A percentile compares a stretch with the other conserved stretches of the same genome.
phyloP scores from a whole-genome alignment of 2,888 invertebrate genomes.

The Sphaeridia pumilis region DNA sequence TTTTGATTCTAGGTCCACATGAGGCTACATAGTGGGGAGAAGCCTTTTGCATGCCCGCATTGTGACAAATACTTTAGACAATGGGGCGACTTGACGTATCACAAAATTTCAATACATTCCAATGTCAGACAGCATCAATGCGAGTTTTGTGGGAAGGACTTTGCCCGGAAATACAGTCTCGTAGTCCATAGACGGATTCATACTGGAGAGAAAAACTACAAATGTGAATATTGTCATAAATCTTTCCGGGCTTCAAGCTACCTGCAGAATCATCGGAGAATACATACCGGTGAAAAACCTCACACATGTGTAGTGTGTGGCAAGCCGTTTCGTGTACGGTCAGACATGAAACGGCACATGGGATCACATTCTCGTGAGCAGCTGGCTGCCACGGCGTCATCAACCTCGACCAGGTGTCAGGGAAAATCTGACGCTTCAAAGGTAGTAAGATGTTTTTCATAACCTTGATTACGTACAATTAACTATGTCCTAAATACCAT shows the following conservation, averaged over 20 bases:
- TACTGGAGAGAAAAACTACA: conserved; percentile 75
- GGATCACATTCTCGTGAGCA: conserved; percentile 53
- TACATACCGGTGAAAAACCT: conserved; percentile 58
- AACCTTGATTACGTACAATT: too few relatives aligned
- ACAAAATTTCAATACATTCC: conserved; percentile 69
- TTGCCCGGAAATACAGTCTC: conserved; percentile 74
- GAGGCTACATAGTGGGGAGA: conserved; percentile 69
- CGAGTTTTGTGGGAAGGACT: conserved; percentile 52
- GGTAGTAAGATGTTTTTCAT: too few relatives aligned
- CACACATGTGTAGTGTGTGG: conserved; percentile 48
- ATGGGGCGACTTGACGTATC: conserved; percentile 80
- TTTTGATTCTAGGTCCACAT: conserved; percentile 67
- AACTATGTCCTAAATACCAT: too few relatives aligned
- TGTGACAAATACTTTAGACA: conserved; percentile 71
- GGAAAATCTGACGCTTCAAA: too few relatives aligned
- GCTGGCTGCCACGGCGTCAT: too few relatives aligned
- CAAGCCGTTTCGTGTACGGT: conserved; percentile 68
- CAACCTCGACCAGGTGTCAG: too few relatives aligned
- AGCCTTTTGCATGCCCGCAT: conserved; percentile 68
- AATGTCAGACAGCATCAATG: conserved; percentile 58
- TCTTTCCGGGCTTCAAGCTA: conserved; percentile 76
- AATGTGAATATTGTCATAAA: conserved; percentile 71
- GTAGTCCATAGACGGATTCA: conserved; percentile 75
- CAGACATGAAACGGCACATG: conserved; percentile 69
- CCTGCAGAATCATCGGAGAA: conserved; percentile 67